A percentile compares a stretch with the other conserved stretches of the same genome.
Evolutionary conservation across 2,113 vertebrate species (phyloP).

Genomic region (Psilopsiagon aurifrons): DNA sequence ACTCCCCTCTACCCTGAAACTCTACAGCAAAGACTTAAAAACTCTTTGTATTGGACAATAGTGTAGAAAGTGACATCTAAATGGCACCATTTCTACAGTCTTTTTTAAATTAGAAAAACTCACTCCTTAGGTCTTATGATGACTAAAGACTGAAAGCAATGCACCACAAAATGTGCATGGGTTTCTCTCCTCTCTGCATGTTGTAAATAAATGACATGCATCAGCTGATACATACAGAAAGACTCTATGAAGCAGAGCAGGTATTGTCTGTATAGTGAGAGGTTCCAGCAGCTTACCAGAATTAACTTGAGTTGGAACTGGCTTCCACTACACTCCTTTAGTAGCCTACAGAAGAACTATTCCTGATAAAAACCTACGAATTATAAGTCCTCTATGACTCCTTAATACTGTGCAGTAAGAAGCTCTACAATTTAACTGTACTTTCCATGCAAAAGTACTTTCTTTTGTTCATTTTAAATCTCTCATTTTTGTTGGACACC

Average conservation of each 20-base stretch:
- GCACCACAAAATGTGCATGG: not conserved
- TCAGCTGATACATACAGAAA: not conserved
- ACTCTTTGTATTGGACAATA: not conserved
- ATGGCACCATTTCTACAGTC: rapidly evolving
- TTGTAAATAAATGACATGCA: not conserved
- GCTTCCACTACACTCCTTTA: not conserved
- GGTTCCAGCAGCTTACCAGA: not conserved
- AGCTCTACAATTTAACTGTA: not conserved
- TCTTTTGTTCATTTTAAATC: not conserved
- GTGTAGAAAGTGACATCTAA: not conserved
- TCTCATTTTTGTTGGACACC: not conserved
- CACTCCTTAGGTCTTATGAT: not conserved
- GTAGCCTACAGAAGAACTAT: not conserved
- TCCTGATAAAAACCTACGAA: not conserved
- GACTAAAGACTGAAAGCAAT: not conserved
- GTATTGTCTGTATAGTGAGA: too few relatives aligned
- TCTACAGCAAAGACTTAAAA: not conserved
- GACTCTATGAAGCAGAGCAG: not conserved
- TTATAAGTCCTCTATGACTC: not conserved
- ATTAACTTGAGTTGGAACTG: not conserved
- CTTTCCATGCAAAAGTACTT: not conserved
- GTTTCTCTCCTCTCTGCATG: not conserved
- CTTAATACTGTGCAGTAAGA: not conserved
- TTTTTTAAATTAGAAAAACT: not conserved
- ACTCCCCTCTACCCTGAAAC: not conserved